These are phyloP conservation scores for Abscondita cerata DNA, from an alignment of 2,888 invertebrate species.

Conservation along the genomic window DNA sequence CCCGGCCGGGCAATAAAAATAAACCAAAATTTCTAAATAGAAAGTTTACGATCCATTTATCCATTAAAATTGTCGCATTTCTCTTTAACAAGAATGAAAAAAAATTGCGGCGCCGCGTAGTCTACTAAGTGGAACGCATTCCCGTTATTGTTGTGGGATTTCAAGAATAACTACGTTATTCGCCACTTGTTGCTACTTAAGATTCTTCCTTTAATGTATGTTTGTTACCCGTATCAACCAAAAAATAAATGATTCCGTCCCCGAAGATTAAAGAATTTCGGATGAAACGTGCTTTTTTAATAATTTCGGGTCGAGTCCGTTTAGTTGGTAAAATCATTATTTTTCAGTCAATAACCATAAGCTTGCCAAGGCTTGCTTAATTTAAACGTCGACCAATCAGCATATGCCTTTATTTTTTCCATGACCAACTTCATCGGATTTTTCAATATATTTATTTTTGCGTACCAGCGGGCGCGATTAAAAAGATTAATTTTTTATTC, in stretches of 20 bases:
- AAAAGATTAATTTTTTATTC: neutral
- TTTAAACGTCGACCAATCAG: conserved; percentile 20
- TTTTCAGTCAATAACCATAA: conserved; percentile 29
- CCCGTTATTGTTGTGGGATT: conserved; percentile 30
- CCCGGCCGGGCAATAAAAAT: conserved; percentile 14
- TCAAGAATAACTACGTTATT: conserved; percentile 24
- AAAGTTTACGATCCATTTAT: conserved; percentile 30
- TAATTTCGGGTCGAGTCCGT: conserved; percentile 2
- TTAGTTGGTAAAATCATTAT: conserved; percentile 24
- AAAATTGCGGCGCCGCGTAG: conserved; percentile 24
- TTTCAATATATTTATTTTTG: neutral
- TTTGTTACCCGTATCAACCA: neutral
- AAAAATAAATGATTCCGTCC: neutral
- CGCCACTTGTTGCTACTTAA: conserved; percentile 36
- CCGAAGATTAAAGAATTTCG: neutral
- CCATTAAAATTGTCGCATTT: conserved; percentile 15
- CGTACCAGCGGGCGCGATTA: neutral
- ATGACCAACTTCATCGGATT: conserved; percentile 12
- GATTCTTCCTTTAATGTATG: conserved; percentile 9
- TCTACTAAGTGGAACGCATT: conserved; percentile 32
- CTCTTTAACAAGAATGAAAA: conserved; percentile 16
- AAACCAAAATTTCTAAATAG: conserved; percentile 16
- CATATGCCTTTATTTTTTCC: conserved; percentile 10
- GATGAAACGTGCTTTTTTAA: conserved; percentile 9
- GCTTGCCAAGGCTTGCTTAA: conserved; percentile 20